phyloP scores from a whole-genome alignment of 2,888 invertebrate genomes.

The Osmoderma eremita region DNA sequence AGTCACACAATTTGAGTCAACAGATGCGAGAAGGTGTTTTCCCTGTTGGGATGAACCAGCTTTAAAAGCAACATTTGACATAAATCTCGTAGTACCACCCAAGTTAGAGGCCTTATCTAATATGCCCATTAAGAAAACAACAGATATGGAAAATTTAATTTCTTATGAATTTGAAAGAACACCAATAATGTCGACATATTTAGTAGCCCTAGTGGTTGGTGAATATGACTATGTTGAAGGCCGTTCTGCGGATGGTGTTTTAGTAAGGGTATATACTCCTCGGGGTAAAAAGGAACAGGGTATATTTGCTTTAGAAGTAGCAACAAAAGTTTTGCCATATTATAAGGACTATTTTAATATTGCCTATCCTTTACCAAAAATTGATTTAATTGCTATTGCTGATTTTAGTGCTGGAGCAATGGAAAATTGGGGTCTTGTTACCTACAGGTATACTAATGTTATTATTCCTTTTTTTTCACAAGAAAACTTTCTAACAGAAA shows the following conservation, averaged over 20 bases:
- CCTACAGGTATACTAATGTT: constrained; percentile 66
- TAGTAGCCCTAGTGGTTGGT: constrained; percentile 92
- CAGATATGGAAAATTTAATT: constrained; percentile 47
- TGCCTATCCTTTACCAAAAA: constrained; percentile 93
- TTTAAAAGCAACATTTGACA: constrained; percentile 93
- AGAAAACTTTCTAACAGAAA: background rate
- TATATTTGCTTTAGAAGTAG: constrained; percentile 88
- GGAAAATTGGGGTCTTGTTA: constrained; percentile 97
- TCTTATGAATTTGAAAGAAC: constrained; percentile 77
- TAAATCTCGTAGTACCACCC: constrained; percentile 82
- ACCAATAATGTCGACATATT: constrained; percentile 94
- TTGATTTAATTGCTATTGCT: constrained; percentile 94
- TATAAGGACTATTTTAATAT: constrained; percentile 95
- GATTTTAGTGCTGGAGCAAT: constrained; percentile 95
- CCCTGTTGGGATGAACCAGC: constrained; percentile 99
- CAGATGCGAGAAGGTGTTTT: constrained; percentile 91
- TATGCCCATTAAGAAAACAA: constrained; percentile 74
- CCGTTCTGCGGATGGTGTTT: constrained; percentile 80
- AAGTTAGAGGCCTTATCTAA: constrained; percentile 90
- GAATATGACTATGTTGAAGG: constrained; percentile 94
- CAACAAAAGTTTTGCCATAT: constrained; percentile 88
- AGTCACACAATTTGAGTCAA: constrained; percentile 91
- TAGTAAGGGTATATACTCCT: constrained; percentile 85
- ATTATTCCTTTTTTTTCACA: background rate
- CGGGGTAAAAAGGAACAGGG: constrained; percentile 92